These are phyloP conservation scores for Hylomyscus alleni DNA, from an alignment of 2,797 vertebrate genomes.

Conservation along the genomic window DNA sequence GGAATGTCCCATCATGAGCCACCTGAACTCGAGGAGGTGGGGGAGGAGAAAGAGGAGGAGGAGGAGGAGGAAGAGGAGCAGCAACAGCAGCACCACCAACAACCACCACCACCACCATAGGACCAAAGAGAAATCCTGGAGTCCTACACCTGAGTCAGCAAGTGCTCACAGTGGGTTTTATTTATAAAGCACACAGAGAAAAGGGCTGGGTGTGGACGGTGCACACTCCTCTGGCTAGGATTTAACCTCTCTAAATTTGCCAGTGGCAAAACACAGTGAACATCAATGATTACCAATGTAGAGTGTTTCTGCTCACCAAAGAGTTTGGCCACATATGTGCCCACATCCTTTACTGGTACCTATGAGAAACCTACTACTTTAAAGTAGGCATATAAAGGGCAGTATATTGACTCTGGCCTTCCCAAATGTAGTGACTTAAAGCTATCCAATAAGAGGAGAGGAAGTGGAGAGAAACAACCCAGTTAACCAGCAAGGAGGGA, in stretches of 20 bases:
- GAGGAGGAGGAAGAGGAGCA: background rate
- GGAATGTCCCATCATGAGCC: background rate
- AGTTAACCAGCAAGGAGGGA: background rate
- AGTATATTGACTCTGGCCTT: background rate
- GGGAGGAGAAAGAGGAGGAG: too few relatives aligned
- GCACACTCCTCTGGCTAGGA: background rate
- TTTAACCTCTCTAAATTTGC: background rate
- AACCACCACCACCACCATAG: too few relatives aligned
- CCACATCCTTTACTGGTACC: background rate
- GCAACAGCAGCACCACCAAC: too few relatives aligned
- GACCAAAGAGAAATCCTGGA: background rate
- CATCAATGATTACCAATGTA: background rate
- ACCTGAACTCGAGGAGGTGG: fast-evolving
- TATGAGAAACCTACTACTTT: background rate
- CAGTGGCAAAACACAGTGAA: background rate
- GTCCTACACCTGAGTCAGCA: background rate
- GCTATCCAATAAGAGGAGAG: background rate
- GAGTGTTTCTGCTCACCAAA: background rate
- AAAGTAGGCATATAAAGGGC: background rate
- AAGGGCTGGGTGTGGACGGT: background rate
- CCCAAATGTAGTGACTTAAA: background rate
- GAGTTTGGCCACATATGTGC: background rate
- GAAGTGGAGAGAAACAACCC: background rate
- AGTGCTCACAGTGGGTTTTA: background rate
- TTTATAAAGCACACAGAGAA: background rate